Base-by-base conservation (phyloP, 2,113 vertebrate genomes). In the Callaeas wilsoni region DNA sequence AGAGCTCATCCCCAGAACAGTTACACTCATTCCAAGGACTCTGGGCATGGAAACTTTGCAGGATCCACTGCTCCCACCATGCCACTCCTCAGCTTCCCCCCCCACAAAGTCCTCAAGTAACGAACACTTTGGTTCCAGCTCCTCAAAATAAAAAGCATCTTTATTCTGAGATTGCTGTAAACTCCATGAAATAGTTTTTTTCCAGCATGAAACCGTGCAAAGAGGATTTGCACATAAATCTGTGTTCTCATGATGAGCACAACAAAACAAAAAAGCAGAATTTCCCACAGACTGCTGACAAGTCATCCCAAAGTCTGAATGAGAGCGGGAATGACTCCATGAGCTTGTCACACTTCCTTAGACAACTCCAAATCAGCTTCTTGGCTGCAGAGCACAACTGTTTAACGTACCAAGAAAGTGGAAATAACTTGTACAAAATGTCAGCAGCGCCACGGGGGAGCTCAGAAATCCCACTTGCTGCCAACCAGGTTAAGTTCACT, bases 361-460 rank as follows among this genome's bases (percentile, higher is more conserved):
- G 84, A 63, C 77, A 87, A 56, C 53, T 35, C 22, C 26, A 76
- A 22, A 85, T 27, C 87, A 69, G 86, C 65, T 74, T 20, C 91
- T 85, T 84, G 86, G 62, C 91, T 89, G 80, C 81, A 68, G 12
- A 91, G 63, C 75, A 84, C 81, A 73, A 65, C 14, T 85, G 55
- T 85, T 91, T 60, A 82, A 90, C 4, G 55, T 12, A 94, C 65
- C 90, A 75, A 91, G 78, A 78, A 87, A 96, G 82, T 73, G 78
- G 90, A 95, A 96, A 70, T 37, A 63, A 53, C 84, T 78, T 44
- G 12, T 39, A n/a, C n/a, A 68, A 42, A 85, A 46, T 15, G 39
- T 62, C 95, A 93, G 89, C 70, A 77, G 84, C 67, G 68, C 84
- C 70, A 64, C 0, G 1, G 91, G 81, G 87, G 42, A 52, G 69